phyloP scores from a whole-genome alignment of 2,797 vertebrate species.

The Diplodus sargus region DNA sequence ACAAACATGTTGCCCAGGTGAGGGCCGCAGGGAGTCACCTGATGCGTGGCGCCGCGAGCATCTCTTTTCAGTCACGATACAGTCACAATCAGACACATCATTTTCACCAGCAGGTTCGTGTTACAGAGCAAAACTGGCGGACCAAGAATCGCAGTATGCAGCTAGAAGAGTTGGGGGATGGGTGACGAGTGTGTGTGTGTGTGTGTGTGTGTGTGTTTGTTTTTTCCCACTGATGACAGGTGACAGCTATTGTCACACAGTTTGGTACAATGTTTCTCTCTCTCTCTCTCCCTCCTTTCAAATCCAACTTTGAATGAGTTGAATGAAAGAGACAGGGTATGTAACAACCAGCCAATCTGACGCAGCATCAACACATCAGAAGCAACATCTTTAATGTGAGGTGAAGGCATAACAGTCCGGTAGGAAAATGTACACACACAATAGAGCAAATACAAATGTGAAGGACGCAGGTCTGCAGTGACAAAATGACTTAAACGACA shows the following conservation, averaged over 20 bases:
- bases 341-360: background rate
- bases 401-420: background rate
- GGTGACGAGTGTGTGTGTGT: too few species aligned
- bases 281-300: too few species aligned
- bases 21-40: constrained; percentile 30
- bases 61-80: constrained; percentile 39
- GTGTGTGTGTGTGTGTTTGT: too few species aligned
- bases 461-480: background rate
- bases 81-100: constrained; percentile 7
- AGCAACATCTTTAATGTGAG: background rate
- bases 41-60: constrained; percentile 26
- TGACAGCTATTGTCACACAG: background rate
- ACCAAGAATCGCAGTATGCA: constrained; percentile 18
- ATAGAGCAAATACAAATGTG: background rate
- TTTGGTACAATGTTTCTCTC: background rate
- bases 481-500: background rate
- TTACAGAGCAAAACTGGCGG: constrained; percentile 8
- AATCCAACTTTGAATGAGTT: background rate
- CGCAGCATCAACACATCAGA: background rate
- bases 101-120: constrained; percentile 20
- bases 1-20: constrained; percentile 40
- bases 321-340: background rate
- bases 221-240: background rate
- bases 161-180: background rate
- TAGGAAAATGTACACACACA: background rate